These are phyloP conservation scores for Diceros bicornis DNA, from an alignment of 2,797 vertebrate species.

Conservation along the genomic window DNA sequence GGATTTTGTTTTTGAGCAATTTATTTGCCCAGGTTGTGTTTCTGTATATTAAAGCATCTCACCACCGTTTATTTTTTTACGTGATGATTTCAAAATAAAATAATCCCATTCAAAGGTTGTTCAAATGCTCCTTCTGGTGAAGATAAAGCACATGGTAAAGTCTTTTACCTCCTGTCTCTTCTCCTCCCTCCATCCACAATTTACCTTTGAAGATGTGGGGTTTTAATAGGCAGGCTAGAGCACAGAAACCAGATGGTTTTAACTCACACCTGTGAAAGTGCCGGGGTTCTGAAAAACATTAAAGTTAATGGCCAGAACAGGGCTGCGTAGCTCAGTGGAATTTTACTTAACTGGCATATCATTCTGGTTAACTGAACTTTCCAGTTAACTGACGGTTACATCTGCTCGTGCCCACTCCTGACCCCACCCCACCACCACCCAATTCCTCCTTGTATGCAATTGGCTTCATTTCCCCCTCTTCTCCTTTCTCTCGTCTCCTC, in stretches of 20 bases:
- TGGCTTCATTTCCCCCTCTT: not conserved
- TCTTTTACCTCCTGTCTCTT: not conserved
- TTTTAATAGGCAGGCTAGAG: not conserved
- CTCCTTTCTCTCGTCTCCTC: not conserved
- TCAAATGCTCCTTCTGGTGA: constrained; percentile 63
- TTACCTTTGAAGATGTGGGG: not conserved
- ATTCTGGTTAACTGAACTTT: not conserved
- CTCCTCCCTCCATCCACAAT: not conserved
- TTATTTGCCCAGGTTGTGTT: constrained; percentile 83
- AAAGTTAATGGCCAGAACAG: not conserved
- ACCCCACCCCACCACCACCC: accelerated
- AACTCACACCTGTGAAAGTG: not conserved
- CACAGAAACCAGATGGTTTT: constrained; percentile 22
- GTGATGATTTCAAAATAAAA: constrained; percentile 78
- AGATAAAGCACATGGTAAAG: not conserved
- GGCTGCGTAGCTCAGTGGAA: constrained; percentile 1
- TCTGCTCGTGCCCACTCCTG: accelerated
- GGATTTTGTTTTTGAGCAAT: constrained; percentile 81
- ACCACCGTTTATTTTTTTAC: constrained; percentile 62
- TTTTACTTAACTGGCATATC: not conserved
- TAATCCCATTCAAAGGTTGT: constrained; percentile 44
- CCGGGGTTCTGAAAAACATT: not conserved
- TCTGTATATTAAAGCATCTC: constrained; percentile 82
- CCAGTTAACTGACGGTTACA: not conserved
- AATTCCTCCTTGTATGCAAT: accelerated